phyloP scores from a whole-genome alignment of 1,140 invertebrate species.

The Drosophila leontia region DNA sequence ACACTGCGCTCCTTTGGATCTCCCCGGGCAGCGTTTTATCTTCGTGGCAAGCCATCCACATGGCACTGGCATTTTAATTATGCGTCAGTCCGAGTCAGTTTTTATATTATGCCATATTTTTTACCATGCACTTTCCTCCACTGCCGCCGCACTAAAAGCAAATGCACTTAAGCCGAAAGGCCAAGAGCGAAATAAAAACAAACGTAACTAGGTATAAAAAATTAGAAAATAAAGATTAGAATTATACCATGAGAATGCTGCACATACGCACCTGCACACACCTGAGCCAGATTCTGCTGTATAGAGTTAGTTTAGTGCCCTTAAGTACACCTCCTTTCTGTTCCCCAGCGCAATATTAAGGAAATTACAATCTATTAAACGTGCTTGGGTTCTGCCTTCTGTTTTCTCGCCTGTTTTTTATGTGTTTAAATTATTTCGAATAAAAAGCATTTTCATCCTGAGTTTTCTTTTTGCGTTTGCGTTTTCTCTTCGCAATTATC shows the following conservation, averaged over 20 bases:
- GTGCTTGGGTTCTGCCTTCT: conserved; percentile 56
- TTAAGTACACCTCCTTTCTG: conserved; percentile 58
- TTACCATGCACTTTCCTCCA: conserved; percentile 30
- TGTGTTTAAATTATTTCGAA: conserved; percentile 44
- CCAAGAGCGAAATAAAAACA: conserved; percentile 28
- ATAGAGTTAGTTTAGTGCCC: conserved; percentile 42
- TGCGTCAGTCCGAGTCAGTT: conserved; percentile 69
- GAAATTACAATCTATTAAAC: conserved; percentile 70
- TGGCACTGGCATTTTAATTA: conserved; percentile 81
- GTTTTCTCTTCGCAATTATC: conserved; percentile 68
- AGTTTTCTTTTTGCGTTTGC: conserved; percentile 18
- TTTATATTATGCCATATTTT: conserved; percentile 33
- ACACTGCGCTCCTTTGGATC: conserved; percentile 15
- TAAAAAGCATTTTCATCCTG: conserved; percentile 40
- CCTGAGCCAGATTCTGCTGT: conserved; percentile 32
- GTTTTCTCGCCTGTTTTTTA: conserved; percentile 41
- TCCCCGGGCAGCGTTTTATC: conserved; percentile 64
- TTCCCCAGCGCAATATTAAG: conserved; percentile 57
- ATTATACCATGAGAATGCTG: conserved; percentile 22
- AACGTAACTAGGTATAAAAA: conserved; percentile 19
- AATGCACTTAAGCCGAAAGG: conserved; percentile 65
- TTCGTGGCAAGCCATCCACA: conserved; percentile 69
- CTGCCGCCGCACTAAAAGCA: conserved; percentile 73
- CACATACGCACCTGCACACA: conserved; percentile 66
- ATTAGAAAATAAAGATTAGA: conserved; percentile 1